phyloP scores from a whole-genome alignment of 2,113 vertebrate genomes.

The Alligator mississippiensis region DNA sequence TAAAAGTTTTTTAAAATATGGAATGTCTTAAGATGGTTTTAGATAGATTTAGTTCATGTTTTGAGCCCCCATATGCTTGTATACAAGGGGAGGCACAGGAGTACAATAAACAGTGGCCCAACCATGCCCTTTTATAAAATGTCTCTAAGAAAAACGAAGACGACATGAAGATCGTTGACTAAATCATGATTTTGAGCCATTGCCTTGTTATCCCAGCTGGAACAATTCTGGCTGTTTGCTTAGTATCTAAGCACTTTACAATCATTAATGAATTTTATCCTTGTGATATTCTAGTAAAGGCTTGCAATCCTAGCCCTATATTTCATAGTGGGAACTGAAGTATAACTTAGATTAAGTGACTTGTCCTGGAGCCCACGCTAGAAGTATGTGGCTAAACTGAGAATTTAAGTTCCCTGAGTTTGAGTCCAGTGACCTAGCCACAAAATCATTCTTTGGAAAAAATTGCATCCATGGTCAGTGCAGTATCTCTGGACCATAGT shows the following conservation, averaged over 20 bases:
- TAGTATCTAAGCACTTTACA: background rate
- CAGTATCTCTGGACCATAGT: background rate
- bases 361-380: background rate
- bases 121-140: background rate
- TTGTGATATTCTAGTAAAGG: background rate
- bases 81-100: background rate
- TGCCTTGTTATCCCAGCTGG: background rate
- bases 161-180: accelerated
- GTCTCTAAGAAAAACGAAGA: background rate
- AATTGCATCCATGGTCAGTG: background rate
- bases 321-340: background rate
- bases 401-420: background rate
- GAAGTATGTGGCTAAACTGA: background rate
- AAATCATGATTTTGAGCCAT: background rate
- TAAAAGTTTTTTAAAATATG: background rate
- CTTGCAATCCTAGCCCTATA: background rate
- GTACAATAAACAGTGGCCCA: background rate
- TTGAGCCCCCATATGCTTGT: background rate
- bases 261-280: background rate
- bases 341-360: background rate
- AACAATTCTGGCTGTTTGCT: accelerated
- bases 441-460: background rate
- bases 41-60: background rate
- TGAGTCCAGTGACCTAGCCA: background rate
- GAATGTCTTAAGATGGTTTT: background rate